Percentiles rank a stretch among this genome's conserved stretches.
Conservation (phyloP, 2,797 vertebrate genomes). For the Acropternis orthonyx region DNA sequence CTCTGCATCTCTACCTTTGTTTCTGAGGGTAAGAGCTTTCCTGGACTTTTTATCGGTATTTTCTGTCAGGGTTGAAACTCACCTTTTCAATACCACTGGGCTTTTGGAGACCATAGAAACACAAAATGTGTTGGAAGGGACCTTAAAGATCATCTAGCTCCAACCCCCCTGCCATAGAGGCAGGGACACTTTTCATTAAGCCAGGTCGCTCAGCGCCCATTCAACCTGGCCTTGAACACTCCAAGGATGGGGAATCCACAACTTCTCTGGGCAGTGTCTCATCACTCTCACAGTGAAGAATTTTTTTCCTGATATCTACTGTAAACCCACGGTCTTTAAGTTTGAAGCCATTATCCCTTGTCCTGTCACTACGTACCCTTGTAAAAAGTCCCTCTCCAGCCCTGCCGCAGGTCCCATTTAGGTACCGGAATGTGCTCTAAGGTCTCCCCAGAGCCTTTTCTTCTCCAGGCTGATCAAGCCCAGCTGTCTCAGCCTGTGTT, state of each 20-base stretch:
- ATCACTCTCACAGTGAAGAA: not conserved
- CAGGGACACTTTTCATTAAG: not conserved
- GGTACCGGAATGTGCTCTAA: not conserved
- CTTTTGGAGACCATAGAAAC: not conserved
- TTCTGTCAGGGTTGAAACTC: not conserved
- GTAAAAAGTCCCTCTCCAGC: not conserved
- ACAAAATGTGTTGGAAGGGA: not conserved
- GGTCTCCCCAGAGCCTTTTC: not conserved
- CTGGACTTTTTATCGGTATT: not conserved
- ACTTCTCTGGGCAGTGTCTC: not conserved
- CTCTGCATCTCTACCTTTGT: not conserved
- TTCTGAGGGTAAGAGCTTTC: not conserved
- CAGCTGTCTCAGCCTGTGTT: not conserved
- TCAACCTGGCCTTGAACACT: not conserved
- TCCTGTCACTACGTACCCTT: not conserved
- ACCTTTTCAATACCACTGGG: not conserved
- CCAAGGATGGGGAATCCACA: not conserved
- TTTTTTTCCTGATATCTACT: not conserved
- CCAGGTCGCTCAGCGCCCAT: not conserved
- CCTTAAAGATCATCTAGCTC: not conserved
- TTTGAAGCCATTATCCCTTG: not conserved
- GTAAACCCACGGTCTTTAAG: not conserved
- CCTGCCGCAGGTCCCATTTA: not conserved
- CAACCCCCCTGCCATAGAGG: not conserved
- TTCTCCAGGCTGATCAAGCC: not conserved